Conservation (phyloP, 2,888 invertebrate species). For the Dryadula phaetusa region DNA sequence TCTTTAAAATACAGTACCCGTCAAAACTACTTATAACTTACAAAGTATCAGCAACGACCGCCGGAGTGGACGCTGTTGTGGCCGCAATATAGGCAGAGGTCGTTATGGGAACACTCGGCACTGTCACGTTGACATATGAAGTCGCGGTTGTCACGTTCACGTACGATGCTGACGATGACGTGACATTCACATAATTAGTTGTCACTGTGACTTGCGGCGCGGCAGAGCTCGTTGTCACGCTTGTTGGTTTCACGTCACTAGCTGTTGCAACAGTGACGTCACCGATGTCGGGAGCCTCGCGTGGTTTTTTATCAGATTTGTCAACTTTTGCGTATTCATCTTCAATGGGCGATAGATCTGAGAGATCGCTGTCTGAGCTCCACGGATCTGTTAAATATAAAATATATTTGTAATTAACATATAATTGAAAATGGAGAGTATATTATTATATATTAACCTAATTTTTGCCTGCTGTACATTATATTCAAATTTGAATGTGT, state of each 20-base stretch:
- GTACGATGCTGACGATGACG: constrained; percentile 38
- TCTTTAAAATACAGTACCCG: too few species aligned
- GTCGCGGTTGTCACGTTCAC: constrained; percentile 43
- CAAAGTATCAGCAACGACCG: constrained; percentile 50
- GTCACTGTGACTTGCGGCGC: constrained; percentile 27
- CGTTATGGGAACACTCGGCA: constrained; percentile 35
- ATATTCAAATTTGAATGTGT: background rate
- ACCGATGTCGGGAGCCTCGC: constrained; percentile 75
- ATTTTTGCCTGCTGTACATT: too few species aligned
- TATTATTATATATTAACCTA: too few species aligned
- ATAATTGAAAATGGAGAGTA: too few species aligned
- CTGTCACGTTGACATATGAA: constrained; percentile 39
- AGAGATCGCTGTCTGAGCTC: constrained; percentile 94
- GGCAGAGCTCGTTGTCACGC: constrained; percentile 41
- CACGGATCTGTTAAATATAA: constrained; percentile 85
- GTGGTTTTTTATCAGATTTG: constrained; percentile 66
- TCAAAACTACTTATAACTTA: constrained; percentile 50
- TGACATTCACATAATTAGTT: constrained; percentile 35
- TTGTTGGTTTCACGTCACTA: constrained; percentile 48
- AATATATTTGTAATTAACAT: background rate
- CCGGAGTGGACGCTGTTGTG: constrained; percentile 47
- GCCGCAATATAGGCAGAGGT: constrained; percentile 39
- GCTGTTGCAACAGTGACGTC: constrained; percentile 69
- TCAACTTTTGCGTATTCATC: constrained; percentile 82
- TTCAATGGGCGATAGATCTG: constrained; percentile 92